A percentile compares a stretch with the other conserved stretches of the same genome.
These are phyloP conservation scores for Campopleginae sp. DNA, from an alignment of 2,888 invertebrate genomes.

Conservation along the genomic window DNA sequence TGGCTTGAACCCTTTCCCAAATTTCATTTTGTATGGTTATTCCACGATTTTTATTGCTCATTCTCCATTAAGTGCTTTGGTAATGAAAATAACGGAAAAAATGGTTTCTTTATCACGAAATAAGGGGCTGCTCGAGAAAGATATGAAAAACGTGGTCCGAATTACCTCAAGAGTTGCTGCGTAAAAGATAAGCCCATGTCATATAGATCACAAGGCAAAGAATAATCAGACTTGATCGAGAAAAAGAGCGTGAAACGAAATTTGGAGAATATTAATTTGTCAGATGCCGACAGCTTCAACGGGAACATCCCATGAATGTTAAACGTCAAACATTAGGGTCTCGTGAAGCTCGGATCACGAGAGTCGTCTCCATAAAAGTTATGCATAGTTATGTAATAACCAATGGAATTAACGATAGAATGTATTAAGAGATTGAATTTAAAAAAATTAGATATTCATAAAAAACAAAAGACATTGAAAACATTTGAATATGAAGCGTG, in stretches of 20 bases:
- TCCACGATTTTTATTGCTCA: background rate
- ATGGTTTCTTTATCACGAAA: background rate
- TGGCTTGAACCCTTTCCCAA: background rate
- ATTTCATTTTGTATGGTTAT: background rate
- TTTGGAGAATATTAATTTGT: background rate
- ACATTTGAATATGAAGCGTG: conserved; percentile 46
- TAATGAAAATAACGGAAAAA: background rate
- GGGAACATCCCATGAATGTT: conserved; percentile 39
- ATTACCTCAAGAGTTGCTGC: background rate
- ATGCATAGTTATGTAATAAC: conserved; percentile 60
- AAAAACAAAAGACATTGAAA: too few relatives aligned
- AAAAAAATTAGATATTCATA: too few relatives aligned
- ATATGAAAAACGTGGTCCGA: background rate
- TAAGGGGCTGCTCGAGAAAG: background rate
- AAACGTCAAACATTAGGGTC: conserved; percentile 45
- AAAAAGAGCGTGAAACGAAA: background rate
- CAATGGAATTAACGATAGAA: conserved; percentile 53
- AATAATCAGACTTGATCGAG: background rate
- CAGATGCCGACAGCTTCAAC: background rate
- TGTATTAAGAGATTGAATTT: conserved; percentile 38
- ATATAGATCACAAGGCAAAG: background rate
- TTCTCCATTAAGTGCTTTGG: background rate
- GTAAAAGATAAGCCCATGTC: background rate
- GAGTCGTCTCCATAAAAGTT: conserved; percentile 49
- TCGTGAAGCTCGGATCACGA: conserved; percentile 15